Evolutionary conservation across 2,888 invertebrate genomes (phyloP), one percentile per base, ranked within the genome.

Genomic region (Drosophila barbarae): DNA sequence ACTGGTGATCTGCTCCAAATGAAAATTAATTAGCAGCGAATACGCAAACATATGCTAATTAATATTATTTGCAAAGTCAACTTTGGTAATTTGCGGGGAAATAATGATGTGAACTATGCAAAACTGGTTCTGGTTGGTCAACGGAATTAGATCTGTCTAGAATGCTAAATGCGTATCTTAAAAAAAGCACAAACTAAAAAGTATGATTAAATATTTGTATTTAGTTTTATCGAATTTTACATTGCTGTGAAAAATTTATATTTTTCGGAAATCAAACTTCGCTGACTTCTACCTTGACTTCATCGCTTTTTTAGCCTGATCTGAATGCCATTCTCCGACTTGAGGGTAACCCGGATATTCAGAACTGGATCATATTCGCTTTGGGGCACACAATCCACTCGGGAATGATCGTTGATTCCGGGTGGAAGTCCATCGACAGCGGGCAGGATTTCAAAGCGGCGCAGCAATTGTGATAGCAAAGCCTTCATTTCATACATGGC

Each of bases 401-500:
- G 73, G 1, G 82, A 72, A 26, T 87, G 81, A 42, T 86, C 85
- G 46, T 87, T 86, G 23, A 87, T 82, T n/a, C 85, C 87, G 0
- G 86, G 44, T 0, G 80, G 64, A 30, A 87, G 41, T 18, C 73
- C 68, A 63, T 85, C 83, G 1, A 69, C 69, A 1, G 86, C 73
- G 3, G 88, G 87, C 32, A 87, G 61, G 3, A 89, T 80, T 76
- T 90, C 87, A 74, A 90, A 92, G 53, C 90, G 87, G 49, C 91
- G 89, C 23, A 92, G 67, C 2, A 92, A 69, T 73, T 90, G 90
- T 0, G 91, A 90, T 15, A 92, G 64, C 0, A 89, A 83, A 0
- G 90, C 84, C 86, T 92, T 92, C 84, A 92, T 85, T 77, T 92
- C 91, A 80, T 91, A 84, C 89, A 91, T 90, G 68, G 88, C 91